Evolutionary conservation across 2,888 invertebrate genomes (phyloP).

Genomic region (Drosophila peninsularis): DNA sequence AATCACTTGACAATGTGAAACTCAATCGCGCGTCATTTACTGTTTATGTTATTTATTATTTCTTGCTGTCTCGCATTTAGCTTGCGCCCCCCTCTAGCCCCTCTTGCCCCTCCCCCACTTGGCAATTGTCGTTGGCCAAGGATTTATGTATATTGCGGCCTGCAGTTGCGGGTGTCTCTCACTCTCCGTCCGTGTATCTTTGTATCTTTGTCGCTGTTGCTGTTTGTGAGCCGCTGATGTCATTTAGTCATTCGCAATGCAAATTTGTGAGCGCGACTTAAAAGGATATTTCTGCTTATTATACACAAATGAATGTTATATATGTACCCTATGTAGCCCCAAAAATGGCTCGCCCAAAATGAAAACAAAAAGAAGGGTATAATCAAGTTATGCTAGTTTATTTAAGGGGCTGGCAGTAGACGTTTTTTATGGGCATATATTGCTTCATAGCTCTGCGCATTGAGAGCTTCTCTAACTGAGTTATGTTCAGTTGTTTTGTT

Average conservation of each 20-base stretch:
- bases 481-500: neutral
- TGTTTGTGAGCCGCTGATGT: slow-evolving; percentile 57
- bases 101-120: neutral
- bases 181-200: slow-evolving; percentile 7
- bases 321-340: slow-evolving; percentile 29
- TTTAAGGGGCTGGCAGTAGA: slow-evolving; percentile 8
- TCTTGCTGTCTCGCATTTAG: slow-evolving; percentile 47
- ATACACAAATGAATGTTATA: slow-evolving; percentile 15
- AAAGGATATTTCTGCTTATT: slow-evolving; percentile 66
- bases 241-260: slow-evolving; percentile 66
- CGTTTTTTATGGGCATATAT: slow-evolving; percentile 4
- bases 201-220: slow-evolving; percentile 1
- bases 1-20: slow-evolving; percentile 81
- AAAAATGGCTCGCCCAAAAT: slow-evolving; percentile 25
- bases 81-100: slow-evolving; percentile 5
- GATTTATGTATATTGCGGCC: slow-evolving; percentile 72
- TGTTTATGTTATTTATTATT: slow-evolving; percentile 78
- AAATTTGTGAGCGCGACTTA: slow-evolving; percentile 68
- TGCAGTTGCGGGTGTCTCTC: slow-evolving; percentile 56
- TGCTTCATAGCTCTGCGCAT: neutral
- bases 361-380: slow-evolving; percentile 34
- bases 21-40: slow-evolving; percentile 79
- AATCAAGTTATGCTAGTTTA: slow-evolving; percentile 17
- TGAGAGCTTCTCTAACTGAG: neutral
- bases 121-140: slow-evolving; percentile 63